Conservation (phyloP, 1,140 invertebrate species). For the Drosophila sproati region DNA sequence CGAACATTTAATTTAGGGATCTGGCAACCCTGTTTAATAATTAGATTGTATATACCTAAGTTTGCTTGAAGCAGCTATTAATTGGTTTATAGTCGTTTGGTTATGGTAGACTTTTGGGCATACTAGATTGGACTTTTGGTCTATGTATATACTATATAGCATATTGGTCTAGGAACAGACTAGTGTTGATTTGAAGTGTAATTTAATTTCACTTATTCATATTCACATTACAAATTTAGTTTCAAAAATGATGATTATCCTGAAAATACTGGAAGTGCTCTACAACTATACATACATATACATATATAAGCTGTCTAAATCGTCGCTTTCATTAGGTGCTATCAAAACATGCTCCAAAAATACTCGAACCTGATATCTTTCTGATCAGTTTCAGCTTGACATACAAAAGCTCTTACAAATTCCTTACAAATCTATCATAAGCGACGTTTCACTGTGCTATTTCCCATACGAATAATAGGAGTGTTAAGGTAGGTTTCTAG, state of each 20-base stretch:
- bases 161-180: constrained; percentile 77
- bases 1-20: constrained; percentile 2
- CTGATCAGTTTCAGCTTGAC: constrained; percentile 26
- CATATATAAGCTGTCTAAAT: constrained; percentile 23
- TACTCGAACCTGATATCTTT: constrained; percentile 41
- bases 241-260: constrained; percentile 60
- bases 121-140: constrained; percentile 48
- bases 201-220: constrained; percentile 24
- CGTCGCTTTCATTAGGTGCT: constrained; percentile 51
- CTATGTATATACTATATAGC: constrained; percentile 39
- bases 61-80: constrained; percentile 33
- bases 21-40: neutral
- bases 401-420: constrained; percentile 75
- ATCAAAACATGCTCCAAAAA: constrained; percentile 77
- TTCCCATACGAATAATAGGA: constrained; percentile 16
- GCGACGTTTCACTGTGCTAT: constrained; percentile 58
- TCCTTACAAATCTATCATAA: constrained; percentile 71
- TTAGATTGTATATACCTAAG: constrained; percentile 15
- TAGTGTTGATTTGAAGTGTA: constrained; percentile 29
- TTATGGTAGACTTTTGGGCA: constrained; percentile 22
- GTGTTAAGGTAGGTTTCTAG: constrained; percentile 32
- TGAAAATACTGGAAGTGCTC: constrained; percentile 37
- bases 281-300: constrained; percentile 45
- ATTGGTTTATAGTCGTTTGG: constrained; percentile 47
- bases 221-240: constrained; percentile 43